phyloP scores from a whole-genome alignment of 2,888 invertebrate species.

The Euspilapteryx auroguttella region DNA sequence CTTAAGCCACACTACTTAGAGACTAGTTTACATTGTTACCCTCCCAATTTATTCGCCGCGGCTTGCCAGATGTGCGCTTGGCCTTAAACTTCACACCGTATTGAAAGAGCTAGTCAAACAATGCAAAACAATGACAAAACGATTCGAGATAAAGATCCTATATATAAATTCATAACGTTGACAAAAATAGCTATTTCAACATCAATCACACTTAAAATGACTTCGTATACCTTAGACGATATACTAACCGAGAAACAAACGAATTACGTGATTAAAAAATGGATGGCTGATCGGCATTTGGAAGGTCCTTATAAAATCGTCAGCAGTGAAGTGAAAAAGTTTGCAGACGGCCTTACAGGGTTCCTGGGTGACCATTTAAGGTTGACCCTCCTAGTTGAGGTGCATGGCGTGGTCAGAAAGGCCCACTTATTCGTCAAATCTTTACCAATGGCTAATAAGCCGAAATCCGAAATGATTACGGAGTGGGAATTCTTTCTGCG shows the following conservation, averaged over 20 bases:
- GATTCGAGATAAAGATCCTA: no score
- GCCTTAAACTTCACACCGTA: no score
- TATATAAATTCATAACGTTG: no score
- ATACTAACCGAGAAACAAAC: conserved; percentile 21
- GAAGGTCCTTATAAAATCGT: conserved; percentile 11
- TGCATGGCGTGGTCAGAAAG: conserved; percentile 10
- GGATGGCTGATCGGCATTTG: conserved; percentile 7
- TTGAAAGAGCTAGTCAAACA: no score
- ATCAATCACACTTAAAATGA: no score
- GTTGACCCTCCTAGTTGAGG: conserved; percentile 15
- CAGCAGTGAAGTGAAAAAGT: conserved; percentile 16
- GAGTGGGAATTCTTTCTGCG: conserved; percentile 20
- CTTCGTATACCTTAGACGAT: conserved; percentile 11
- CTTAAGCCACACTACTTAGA: no score
- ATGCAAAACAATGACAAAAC: no score
- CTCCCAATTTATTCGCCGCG: no score
- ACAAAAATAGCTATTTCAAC: no score
- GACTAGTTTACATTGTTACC: no score
- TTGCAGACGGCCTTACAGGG: conserved; percentile 25
- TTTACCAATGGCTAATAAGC: conserved; percentile 22
- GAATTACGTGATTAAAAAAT: conserved; percentile 13
- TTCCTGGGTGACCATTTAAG: conserved; percentile 36
- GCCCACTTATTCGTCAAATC: conserved; percentile 32
- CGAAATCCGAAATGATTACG: conserved; percentile 28
- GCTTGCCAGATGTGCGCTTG: no score